Conservation (phyloP, 1,140 invertebrate species). For the Drosophila punjabiensis region DNA sequence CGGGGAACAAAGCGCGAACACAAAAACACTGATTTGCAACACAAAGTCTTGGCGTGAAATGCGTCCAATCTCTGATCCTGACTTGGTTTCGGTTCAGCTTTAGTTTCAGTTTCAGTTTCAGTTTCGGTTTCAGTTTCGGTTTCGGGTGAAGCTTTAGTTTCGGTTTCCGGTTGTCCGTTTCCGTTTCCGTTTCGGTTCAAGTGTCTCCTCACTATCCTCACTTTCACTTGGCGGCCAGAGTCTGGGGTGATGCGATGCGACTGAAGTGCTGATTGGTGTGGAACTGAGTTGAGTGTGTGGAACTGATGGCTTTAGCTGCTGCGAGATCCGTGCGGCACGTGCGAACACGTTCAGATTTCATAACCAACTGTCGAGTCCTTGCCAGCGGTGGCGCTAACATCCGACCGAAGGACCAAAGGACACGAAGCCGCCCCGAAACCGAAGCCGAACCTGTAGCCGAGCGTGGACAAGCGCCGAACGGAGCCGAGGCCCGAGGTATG, state of each 20-base stretch:
- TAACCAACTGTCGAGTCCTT: slow-evolving; percentile 79
- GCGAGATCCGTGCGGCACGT: slow-evolving; percentile 79
- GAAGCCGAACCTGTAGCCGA: slow-evolving; percentile 1
- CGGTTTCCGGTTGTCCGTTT: slow-evolving; percentile 7
- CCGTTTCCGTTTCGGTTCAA: slow-evolving; percentile 8
- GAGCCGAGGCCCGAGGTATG: not conserved
- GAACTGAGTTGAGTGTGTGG: slow-evolving; percentile 39
- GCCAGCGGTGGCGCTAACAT: slow-evolving; percentile 25
- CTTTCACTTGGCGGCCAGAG: slow-evolving; percentile 40
- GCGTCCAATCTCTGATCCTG: slow-evolving; percentile 26
- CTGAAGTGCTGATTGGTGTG: slow-evolving; percentile 43
- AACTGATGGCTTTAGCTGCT: slow-evolving; percentile 64
- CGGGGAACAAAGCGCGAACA: slow-evolving; percentile 31
- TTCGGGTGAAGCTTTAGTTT: not conserved
- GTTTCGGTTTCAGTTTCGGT: slow-evolving; percentile 3
- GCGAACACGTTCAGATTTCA: slow-evolving; percentile 82
- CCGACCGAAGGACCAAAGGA: slow-evolving; percentile 24
- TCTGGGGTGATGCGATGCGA: slow-evolving; percentile 46
- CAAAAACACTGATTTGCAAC: slow-evolving; percentile 42
- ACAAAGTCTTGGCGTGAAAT: slow-evolving; percentile 31
- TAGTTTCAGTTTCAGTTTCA: not conserved
- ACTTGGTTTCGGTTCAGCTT: not conserved
- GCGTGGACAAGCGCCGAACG: not conserved
- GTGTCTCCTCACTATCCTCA: slow-evolving; percentile 23
- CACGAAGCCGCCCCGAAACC: not conserved